Evolutionary conservation across 2,888 invertebrate species (phyloP).

Genomic region (Drosophila macrospina): DNA sequence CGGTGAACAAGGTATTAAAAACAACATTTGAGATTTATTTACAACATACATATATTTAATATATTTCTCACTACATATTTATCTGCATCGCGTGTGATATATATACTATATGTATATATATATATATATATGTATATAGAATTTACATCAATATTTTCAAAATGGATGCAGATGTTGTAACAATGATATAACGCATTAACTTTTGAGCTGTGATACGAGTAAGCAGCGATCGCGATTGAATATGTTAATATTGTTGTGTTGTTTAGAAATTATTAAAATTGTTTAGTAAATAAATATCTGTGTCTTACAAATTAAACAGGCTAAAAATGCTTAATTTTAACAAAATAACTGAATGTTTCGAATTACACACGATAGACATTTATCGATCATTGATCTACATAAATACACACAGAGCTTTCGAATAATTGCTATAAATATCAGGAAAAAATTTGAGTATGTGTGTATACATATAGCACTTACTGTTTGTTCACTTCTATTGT

Average conservation of each 20-base stretch:
- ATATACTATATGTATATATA: constrained; percentile 13
- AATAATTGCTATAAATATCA: constrained; percentile 26
- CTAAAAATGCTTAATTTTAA: constrained; percentile 49
- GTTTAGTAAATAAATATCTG: constrained; percentile 65
- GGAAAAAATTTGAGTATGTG: constrained; percentile 7
- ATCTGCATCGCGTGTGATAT: constrained; percentile 23
- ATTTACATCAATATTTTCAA: constrained; percentile 53
- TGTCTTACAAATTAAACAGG: constrained; percentile 65
- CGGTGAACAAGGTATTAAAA: constrained; percentile 29
- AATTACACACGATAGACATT: constrained; percentile 43
- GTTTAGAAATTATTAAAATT: constrained; percentile 33
- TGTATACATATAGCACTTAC: constrained; percentile 14
- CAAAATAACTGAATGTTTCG: constrained; percentile 63
- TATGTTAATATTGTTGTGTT: constrained; percentile 23
- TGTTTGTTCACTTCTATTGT: constrained; percentile 52
- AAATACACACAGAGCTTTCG: constrained; percentile 15
- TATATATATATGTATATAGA: constrained; percentile 40
- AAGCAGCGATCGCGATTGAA: constrained; percentile 36
- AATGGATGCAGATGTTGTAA: constrained; percentile 55
- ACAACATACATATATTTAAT: constrained; percentile 61
- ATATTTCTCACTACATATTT: constrained; percentile 37
- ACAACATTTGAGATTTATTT: constrained; percentile 40
- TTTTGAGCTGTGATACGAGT: constrained; percentile 38
- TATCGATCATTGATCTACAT: constrained; percentile 8
- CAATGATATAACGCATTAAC: constrained; percentile 61